These are phyloP conservation scores for Mythimna impura DNA, from an alignment of 2,888 invertebrate genomes.

Conservation along the genomic window DNA sequence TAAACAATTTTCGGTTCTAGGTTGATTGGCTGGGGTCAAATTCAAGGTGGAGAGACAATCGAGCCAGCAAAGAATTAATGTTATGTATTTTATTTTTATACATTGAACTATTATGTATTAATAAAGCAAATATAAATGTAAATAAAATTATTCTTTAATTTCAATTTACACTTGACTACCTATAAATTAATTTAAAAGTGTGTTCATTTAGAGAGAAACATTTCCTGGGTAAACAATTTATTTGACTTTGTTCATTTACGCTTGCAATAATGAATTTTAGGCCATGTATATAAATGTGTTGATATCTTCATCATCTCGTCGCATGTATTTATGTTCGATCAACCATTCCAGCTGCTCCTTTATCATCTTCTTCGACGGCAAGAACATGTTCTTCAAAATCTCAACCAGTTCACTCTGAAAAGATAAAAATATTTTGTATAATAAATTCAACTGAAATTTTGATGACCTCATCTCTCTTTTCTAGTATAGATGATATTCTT, in stretches of 20 bases:
- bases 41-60: constrained; percentile 98
- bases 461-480: background rate
- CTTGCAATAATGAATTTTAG: constrained; percentile 84
- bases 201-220: constrained; percentile 59
- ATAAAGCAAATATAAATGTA: constrained; percentile 66
- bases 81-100: constrained; percentile 82
- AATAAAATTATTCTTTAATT: constrained; percentile 66
- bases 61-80: constrained; percentile 93
- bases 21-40: constrained; percentile 99
- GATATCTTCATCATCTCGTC: constrained; percentile 98
- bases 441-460: background rate
- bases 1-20: constrained; percentile 81
- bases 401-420: constrained; percentile 97
- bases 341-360: constrained; percentile 99
- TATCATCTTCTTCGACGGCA: constrained; percentile 99
- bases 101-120: constrained; percentile 69
- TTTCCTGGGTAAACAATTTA: constrained; percentile 83
- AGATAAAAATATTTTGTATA: constrained; percentile 27
- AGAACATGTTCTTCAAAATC: constrained; percentile 99
- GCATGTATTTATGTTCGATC: constrained; percentile 99
- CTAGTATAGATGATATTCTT: too few species aligned
- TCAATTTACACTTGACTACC: constrained; percentile 61
- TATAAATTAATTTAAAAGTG: constrained; percentile 49
- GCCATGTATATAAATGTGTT: constrained; percentile 99
- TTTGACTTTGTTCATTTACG: constrained; percentile 78